Base-by-base conservation (phyloP, 2,888 invertebrate species). In the Syritta pipiens region DNA sequence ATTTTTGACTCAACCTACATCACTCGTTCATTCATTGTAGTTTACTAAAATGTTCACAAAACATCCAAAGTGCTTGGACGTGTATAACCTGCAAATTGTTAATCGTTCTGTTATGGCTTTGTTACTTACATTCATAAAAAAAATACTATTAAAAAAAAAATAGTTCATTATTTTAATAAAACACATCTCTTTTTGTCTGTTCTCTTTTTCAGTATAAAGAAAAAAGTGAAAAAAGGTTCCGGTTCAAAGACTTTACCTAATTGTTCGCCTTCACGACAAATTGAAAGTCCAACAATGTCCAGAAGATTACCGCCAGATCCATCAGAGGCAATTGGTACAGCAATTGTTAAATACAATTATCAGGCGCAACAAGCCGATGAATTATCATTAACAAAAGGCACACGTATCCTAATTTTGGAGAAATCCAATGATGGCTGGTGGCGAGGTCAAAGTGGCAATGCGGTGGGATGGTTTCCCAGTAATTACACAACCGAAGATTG, bases 341-440 rank as follows among this genome's bases (percentile, higher is more conserved):
- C 97, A 28, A 93, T 97, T 68, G 99, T 98, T 84, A 98, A 98
- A 90, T 99, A 97, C 90, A 96, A 96, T 90, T 96, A 96, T 89
- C 94, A 94, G 88, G 97, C 98, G 42, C 97, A 97, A 90, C 97
- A 98, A 89, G 93, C 96, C 1, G 99, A 99, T 86, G 99, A 99
- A 89, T 90, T 99, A 62, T 94, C 97, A 0, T 91, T 99, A 81
- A 94, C 95, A 42, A 99, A 99, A 90, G 98, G 98, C 83, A 97
- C 97, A 65, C 91, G 96, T 84, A 97, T 99, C 83, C 92, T 96
- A 79, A 99, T 99, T 83, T 90, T 99, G 82, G 99, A 99, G 90
- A 99, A 99, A 90, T 98, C 97, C 85, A 97, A 97, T 84, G 99
- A 99, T 89, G 98, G 96, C 77, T 99, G 99, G 99, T 99, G 99